phyloP scores from a whole-genome alignment of 2,888 invertebrate species.

The Megastigmus dorsalis region DNA sequence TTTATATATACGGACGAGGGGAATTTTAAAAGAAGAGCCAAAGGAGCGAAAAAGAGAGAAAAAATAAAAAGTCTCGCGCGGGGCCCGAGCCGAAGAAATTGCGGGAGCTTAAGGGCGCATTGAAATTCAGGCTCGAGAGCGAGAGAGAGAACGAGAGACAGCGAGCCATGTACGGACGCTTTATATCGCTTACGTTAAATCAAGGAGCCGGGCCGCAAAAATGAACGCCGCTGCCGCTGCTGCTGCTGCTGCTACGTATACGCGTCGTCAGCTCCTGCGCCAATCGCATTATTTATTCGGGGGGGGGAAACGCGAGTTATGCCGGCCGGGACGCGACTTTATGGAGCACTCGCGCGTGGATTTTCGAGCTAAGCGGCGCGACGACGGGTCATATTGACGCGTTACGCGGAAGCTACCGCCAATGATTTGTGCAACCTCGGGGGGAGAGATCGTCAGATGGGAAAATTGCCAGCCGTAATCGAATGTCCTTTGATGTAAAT shows the following conservation, averaged over 20 bases:
- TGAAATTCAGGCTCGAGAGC: slow-evolving; percentile 1
- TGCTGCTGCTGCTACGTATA: background rate
- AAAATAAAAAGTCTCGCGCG: background rate
- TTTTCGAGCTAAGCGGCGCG: background rate
- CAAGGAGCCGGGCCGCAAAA: background rate
- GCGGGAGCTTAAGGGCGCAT: slow-evolving; percentile 1
- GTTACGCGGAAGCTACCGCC: too few relatives aligned
- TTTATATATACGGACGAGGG: too few relatives aligned
- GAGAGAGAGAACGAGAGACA: background rate
- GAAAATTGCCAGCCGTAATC: too few relatives aligned
- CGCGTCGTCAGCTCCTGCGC: too few relatives aligned
- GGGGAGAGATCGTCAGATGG: too few relatives aligned
- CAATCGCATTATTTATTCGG: slow-evolving; percentile 17
- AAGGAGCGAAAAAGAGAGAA: background rate
- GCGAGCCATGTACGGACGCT: slow-evolving; percentile 7
- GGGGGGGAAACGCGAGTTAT: too few relatives aligned
- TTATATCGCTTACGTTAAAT: slow-evolving; percentile 14
- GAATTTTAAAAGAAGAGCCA: slow-evolving; percentile 23
- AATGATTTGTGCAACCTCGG: too few relatives aligned
- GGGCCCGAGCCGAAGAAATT: background rate
- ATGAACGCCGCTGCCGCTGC: background rate
- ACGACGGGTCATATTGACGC: too few relatives aligned
- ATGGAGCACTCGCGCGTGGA: background rate
- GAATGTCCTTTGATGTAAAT: too few relatives aligned
- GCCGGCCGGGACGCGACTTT: background rate